A percentile compares a stretch with the other conserved stretches of the same genome.
Conservation (phyloP, 2,797 vertebrate species). For the Coregonus suidteri region DNA sequence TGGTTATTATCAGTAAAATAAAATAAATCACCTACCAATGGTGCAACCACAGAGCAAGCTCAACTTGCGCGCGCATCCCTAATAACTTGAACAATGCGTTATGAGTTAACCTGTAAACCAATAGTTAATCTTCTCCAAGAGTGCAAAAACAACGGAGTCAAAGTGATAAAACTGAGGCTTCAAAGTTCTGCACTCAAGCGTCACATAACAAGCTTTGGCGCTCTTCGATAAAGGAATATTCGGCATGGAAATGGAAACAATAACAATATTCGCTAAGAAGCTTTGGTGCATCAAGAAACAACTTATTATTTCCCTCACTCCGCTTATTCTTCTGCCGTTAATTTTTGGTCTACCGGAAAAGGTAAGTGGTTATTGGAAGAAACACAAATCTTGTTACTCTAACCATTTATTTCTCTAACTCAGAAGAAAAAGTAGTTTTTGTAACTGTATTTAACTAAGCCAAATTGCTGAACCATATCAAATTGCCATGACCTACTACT, state of each 20-base stretch:
- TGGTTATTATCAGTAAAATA: not conserved
- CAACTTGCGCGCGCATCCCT: not conserved
- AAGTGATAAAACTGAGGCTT: slow-evolving; percentile 47
- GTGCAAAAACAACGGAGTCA: slow-evolving; percentile 33
- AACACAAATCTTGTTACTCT: not conserved
- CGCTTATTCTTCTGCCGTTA: slow-evolving; percentile 84
- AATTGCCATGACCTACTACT: not conserved
- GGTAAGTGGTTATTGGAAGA: slow-evolving; percentile 73
- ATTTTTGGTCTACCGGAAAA: slow-evolving; percentile 85
- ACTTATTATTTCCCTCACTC: slow-evolving; percentile 82
- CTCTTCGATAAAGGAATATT: not conserved
- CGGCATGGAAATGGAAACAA: slow-evolving; percentile 63
- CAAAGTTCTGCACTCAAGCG: slow-evolving; percentile 32
- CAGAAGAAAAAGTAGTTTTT: no score
- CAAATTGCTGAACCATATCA: not conserved
- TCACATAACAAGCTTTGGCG: slow-evolving; percentile 27
- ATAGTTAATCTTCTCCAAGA: slow-evolving; percentile 73
- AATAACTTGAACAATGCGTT: slow-evolving; percentile 26
- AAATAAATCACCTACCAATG: not conserved
- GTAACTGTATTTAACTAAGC: not conserved
- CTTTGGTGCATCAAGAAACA: slow-evolving; percentile 86
- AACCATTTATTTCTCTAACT: not conserved
- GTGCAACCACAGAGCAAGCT: not conserved
- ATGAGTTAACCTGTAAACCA: slow-evolving; percentile 73
- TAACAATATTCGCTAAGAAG: slow-evolving; percentile 80